Evolutionary conservation across 2,888 invertebrate genomes (phyloP).

Genomic region (Drosophila anomelani): DNA sequence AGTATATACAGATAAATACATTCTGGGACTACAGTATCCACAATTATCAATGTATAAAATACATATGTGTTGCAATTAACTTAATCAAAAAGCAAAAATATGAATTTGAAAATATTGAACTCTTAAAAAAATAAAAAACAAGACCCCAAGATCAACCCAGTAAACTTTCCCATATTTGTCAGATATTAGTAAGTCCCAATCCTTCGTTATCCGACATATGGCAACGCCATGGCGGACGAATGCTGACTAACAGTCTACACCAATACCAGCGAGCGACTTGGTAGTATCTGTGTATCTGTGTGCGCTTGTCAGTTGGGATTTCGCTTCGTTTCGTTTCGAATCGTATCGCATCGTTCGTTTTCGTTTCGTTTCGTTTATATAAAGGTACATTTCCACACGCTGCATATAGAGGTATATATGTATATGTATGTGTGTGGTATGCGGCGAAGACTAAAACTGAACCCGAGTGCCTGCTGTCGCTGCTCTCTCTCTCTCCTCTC

Average conservation of each 20-base stretch:
- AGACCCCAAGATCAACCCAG: not conserved
- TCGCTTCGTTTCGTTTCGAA: conserved; percentile 74
- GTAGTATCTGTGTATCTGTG: conserved; percentile 50
- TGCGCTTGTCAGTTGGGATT: conserved; percentile 82
- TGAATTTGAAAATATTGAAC: not conserved
- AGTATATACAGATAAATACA: too few species aligned
- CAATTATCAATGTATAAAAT: not conserved
- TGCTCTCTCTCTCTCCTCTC: too few species aligned
- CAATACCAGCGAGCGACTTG: conserved; percentile 34
- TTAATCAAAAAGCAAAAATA: not conserved
- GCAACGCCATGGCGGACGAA: conserved; percentile 60
- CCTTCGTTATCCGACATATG: conserved; percentile 46
- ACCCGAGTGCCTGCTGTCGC: conserved; percentile 61
- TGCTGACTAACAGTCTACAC: conserved; percentile 74
- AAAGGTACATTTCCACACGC: conserved; percentile 77
- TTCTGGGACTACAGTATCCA: not conserved
- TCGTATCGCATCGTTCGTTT: conserved; percentile 80
- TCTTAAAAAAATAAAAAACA: not conserved
- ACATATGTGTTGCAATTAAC: not conserved
- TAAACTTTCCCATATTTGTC: conserved; percentile 8
- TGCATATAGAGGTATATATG: conserved; percentile 29
- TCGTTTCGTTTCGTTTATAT: conserved; percentile 76
- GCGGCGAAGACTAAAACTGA: conserved; percentile 62
- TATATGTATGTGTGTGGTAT: conserved; percentile 52
- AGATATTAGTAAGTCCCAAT: conserved; percentile 17